A percentile compares a stretch with the other conserved stretches of the same genome.
phyloP scores from a whole-genome alignment of 2,797 vertebrate species.

The Anabas testudineus region DNA sequence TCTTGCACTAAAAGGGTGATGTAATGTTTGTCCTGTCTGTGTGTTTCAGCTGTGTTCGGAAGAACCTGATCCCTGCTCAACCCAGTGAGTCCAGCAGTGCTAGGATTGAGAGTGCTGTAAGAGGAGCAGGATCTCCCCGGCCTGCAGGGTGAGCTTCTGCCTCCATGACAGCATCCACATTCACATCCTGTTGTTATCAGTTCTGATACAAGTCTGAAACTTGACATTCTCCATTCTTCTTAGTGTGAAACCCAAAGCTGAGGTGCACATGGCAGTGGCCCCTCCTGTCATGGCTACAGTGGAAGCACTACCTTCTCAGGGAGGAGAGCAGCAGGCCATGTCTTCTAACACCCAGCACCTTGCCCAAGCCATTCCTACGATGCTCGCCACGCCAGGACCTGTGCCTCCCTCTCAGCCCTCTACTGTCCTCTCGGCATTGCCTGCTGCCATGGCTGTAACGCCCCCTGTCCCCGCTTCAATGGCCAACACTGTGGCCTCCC shows the following conservation, averaged over 20 bases:
- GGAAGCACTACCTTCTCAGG: conserved; percentile 90
- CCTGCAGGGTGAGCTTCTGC: conserved; percentile 89
- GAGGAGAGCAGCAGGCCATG: conserved; percentile 87
- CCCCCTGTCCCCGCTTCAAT: conserved; percentile 88
- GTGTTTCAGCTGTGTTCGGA: conserved; percentile 89
- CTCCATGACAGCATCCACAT: neutral
- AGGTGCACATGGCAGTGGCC: conserved; percentile 92
- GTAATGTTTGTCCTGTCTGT: conserved; percentile 26
- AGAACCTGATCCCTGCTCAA: conserved; percentile 94
- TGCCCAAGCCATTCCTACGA: conserved; percentile 88
- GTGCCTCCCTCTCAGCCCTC: conserved; percentile 91
- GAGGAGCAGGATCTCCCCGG: conserved; percentile 93
- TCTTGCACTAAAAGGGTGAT: neutral
- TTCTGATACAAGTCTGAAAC: neutral
- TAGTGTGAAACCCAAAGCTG: conserved; percentile 95
- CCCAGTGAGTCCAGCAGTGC: conserved; percentile 87
- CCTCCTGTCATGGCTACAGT: conserved; percentile 90
- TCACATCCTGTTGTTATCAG: neutral
- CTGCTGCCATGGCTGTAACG: conserved; percentile 87
- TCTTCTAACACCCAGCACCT: conserved; percentile 90
- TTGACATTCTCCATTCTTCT: conserved; percentile 12
- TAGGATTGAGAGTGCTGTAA: conserved; percentile 88
- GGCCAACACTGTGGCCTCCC: conserved; percentile 89
- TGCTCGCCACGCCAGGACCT: conserved; percentile 88
- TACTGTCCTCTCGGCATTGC: conserved; percentile 87